These are phyloP conservation scores for Microvelia longipes DNA, from an alignment of 1,140 invertebrate species.

Conservation along the genomic window DNA sequence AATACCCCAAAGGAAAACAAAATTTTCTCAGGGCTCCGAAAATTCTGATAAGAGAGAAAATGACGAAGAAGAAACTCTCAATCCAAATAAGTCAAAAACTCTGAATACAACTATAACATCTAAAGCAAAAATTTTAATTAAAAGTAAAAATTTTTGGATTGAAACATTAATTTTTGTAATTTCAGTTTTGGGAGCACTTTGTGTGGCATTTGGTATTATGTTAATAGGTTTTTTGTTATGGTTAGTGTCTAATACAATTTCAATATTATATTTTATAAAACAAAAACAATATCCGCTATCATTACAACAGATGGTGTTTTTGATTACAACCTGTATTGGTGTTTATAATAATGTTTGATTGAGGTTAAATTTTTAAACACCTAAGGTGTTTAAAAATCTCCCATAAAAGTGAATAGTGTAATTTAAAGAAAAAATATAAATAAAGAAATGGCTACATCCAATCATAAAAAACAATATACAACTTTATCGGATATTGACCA, in stretches of 20 bases:
- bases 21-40: background rate
- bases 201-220: background rate
- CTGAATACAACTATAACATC: background rate
- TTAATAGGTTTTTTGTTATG: background rate
- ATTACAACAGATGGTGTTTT: background rate
- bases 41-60: background rate
- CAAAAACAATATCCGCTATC: background rate
- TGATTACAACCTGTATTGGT: background rate
- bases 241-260: background rate
- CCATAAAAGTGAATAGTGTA: background rate
- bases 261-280: background rate
- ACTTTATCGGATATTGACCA: background rate
- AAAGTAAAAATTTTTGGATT: background rate
- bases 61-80: background rate
- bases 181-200: background rate
- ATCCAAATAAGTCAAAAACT: background rate
- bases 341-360: background rate
- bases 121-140: background rate
- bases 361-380: background rate
- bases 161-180: background rate
- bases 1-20: background rate
- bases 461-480: background rate
- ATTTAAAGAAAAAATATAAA: background rate
- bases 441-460: background rate
- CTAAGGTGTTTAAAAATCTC: background rate